These are phyloP conservation scores for Forbesichthys agassizii DNA, from an alignment of 2,113 vertebrate genomes.

Conservation along the genomic window DNA sequence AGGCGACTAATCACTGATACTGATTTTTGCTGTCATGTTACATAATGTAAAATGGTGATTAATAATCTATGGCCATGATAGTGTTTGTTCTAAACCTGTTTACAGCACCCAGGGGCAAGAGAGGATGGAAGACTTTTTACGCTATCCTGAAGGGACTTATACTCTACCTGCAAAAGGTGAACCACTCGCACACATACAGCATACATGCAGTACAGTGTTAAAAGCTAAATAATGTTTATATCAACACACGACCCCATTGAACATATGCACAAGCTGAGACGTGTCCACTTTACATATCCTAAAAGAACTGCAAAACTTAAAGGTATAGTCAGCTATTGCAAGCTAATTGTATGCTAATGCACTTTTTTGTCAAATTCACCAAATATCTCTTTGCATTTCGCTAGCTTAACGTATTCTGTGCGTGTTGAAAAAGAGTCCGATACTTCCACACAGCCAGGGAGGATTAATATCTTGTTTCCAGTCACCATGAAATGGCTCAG, in stretches of 20 bases:
- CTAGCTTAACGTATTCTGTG: too few species aligned
- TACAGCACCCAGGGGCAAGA: slow-evolving; percentile 91
- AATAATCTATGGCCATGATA: background rate
- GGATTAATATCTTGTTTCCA: too few species aligned
- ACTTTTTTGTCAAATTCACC: too few species aligned
- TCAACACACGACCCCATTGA: background rate
- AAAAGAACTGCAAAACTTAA: background rate
- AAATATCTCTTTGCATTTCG: too few species aligned
- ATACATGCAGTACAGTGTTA: too few species aligned
- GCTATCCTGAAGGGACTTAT: slow-evolving; percentile 94
- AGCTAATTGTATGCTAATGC: too few species aligned
- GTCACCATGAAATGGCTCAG: too few species aligned
- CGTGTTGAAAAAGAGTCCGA: too few species aligned
- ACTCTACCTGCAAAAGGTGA: slow-evolving; percentile 96
- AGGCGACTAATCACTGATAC: too few species aligned
- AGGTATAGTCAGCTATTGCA: background rate
- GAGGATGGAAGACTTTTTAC: slow-evolving; percentile 96
- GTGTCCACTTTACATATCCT: background rate
- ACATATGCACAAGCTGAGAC: background rate
- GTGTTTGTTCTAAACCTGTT: background rate
- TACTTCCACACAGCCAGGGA: too few species aligned
- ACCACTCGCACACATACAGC: background rate
- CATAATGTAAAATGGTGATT: background rate
- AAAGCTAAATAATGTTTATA: background rate
- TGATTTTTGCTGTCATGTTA: background rate